Base-by-base conservation (phyloP, 2,113 vertebrate species). In the Gallinago media region DNA sequence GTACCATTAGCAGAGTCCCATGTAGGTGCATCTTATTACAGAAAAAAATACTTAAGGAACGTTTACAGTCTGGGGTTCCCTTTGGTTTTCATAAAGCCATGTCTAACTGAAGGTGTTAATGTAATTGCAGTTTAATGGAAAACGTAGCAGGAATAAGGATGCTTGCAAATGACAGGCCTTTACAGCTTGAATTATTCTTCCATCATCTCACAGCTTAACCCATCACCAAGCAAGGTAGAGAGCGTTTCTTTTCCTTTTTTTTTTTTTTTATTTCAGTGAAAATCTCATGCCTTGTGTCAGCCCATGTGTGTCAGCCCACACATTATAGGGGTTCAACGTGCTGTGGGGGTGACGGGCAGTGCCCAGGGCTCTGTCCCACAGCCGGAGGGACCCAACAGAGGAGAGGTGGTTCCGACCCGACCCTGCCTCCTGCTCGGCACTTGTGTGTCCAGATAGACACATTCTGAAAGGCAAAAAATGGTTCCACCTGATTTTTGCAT, bases 371-470 rank as follows among this genome's bases (percentile, higher is more conserved):
- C 47, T 13, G 5, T 55, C 61, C 83, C 44, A 34, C 74, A 85
- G 94, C 80, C 71, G 38, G 38, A 9, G 66, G 49, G 68, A 1
- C 65, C 4, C 44, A 31, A 27, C 55, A 84, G 54, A 66, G 74
- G 81, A 22, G 13, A 1, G 2, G 44, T 0, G 5, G n/a, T 16
- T 73, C 62, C 36, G 10, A 14, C 20, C 6, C 0, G 7, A 36
- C 17, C 62, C n/a, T 3, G 15, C 71, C 23, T 44, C 2, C 0
- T 25, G 17, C 49, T 42, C 36, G 25, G 55, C 38, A 0, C 20
- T 27, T 29, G 3, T 18, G 25, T 15, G 88, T 52, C 47, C 85
- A 74, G 31, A 78, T 8, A 76, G 55, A 59, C 15, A 5, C 42
- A 2, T 77, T 65, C 50, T 55, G 78, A 19, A 55, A 44, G 42